These are phyloP conservation scores for Vireo altiloquus DNA, from an alignment of 2,113 vertebrate genomes.

Conservation along the genomic window DNA sequence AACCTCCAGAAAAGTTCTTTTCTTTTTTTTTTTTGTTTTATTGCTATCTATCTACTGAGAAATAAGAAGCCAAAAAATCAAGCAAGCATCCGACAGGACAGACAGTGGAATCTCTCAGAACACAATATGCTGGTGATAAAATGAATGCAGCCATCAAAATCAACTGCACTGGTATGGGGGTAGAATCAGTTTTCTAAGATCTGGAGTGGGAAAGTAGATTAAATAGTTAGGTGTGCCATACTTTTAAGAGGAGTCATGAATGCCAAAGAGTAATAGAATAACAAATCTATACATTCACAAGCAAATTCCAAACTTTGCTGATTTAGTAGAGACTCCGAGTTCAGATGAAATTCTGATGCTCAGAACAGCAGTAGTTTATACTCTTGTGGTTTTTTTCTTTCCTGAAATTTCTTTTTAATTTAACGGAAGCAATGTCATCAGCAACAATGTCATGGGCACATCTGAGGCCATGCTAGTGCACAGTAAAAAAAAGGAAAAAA, in stretches of 20 bases:
- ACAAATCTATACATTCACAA: constrained; percentile 70
- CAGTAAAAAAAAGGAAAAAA: constrained; percentile 28
- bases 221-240: constrained; percentile 59
- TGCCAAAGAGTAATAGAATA: constrained; percentile 75
- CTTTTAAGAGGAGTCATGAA: constrained; percentile 72
- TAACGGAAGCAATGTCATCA: constrained; percentile 76
- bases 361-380: constrained; percentile 63
- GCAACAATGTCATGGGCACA: constrained; percentile 72
- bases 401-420: constrained; percentile 73
- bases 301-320: constrained; percentile 67
- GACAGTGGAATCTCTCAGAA: constrained; percentile 79
- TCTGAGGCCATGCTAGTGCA: constrained; percentile 80
- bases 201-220: constrained; percentile 59
- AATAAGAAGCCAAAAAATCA: constrained; percentile 79
- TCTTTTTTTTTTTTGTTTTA: constrained; percentile 72
- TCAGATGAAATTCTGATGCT: constrained; percentile 71
- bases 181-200: constrained; percentile 63
- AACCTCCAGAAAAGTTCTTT: constrained; percentile 86
- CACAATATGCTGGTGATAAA: constrained; percentile 82
- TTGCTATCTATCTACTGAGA: constrained; percentile 93
- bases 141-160: constrained; percentile 74
- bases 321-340: constrained; percentile 68
- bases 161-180: constrained; percentile 69
- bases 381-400: constrained; percentile 45
- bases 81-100: constrained; percentile 77